Evolutionary conservation across 2,888 invertebrate species (phyloP).

Genomic region (Agriotes lineatus): DNA sequence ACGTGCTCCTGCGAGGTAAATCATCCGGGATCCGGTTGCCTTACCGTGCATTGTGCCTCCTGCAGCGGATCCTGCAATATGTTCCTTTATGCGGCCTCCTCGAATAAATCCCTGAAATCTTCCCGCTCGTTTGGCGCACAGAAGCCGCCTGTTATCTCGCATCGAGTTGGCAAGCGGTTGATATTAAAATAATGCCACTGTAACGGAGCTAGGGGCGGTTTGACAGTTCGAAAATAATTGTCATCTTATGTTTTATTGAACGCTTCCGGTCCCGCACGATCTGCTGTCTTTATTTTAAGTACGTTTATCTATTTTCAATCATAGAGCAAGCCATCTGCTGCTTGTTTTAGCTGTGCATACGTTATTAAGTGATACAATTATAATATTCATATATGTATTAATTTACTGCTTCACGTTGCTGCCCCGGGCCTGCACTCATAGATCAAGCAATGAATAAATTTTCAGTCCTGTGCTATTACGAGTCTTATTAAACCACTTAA

Average conservation of each 20-base stretch:
- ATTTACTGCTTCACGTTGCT: conserved; percentile 42
- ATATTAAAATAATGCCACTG: neutral
- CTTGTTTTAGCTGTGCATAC: conserved; percentile 26
- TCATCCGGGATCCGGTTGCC: conserved; percentile 25
- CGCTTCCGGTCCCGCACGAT: conserved; percentile 10
- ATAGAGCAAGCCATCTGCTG: conserved; percentile 28
- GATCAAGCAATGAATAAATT: conserved; percentile 50
- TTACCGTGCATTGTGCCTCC: conserved; percentile 21
- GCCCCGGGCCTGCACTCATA: conserved; percentile 40
- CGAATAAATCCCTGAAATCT: too few relatives aligned
- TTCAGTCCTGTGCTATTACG: neutral
- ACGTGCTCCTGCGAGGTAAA: conserved; percentile 6
- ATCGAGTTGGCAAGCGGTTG: neutral
- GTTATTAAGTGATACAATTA: conserved; percentile 46
- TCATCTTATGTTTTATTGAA: conserved; percentile 20
- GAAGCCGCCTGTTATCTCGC: neutral
- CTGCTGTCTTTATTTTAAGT: conserved; percentile 18
- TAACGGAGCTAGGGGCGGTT: neutral
- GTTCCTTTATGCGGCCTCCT: neutral
- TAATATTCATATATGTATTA: conserved; percentile 50
- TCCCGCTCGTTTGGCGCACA: too few relatives aligned
- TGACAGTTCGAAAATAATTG: conserved; percentile 20
- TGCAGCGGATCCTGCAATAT: conserved; percentile 36
- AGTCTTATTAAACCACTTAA: neutral
- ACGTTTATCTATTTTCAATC: conserved; percentile 28